Conservation (phyloP, 2,113 vertebrate species). For the Psammodynastes pulverulentus region DNA sequence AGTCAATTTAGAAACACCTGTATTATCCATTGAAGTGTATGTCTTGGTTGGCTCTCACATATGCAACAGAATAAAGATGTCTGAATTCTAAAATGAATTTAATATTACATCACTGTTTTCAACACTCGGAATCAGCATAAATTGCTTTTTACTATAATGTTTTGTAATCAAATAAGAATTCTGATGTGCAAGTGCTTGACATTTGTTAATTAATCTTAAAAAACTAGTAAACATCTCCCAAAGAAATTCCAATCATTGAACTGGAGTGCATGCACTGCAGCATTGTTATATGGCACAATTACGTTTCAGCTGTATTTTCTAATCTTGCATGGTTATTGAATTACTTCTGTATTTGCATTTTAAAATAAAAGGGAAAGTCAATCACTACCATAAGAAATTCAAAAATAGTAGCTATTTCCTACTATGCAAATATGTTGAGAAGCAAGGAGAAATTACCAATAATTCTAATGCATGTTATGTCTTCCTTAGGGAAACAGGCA, state of each 20-base stretch:
- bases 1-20: neutral
- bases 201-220: slow-evolving; percentile 23
- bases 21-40: neutral
- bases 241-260: slow-evolving; percentile 10
- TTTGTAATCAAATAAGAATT: slow-evolving; percentile 29
- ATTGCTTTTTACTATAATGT: neutral
- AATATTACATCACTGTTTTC: neutral
- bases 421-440: neutral
- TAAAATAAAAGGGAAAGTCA: neutral
- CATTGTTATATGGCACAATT: neutral
- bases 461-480: neutral
- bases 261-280: neutral
- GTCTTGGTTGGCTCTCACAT: neutral
- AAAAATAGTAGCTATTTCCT: neutral
- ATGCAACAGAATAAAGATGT: neutral
- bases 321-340: slow-evolving; percentile 15
- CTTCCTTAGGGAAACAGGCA: neutral
- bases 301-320: neutral
- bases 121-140: neutral
- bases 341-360: neutral
- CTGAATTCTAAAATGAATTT: neutral
- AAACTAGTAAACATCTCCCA: slow-evolving; percentile 37
- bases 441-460: neutral
- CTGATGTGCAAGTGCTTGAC: slow-evolving; percentile 13
- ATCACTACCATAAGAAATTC: neutral